phyloP scores from a whole-genome alignment of 2,113 vertebrate species.

The Sylvia atricapilla region DNA sequence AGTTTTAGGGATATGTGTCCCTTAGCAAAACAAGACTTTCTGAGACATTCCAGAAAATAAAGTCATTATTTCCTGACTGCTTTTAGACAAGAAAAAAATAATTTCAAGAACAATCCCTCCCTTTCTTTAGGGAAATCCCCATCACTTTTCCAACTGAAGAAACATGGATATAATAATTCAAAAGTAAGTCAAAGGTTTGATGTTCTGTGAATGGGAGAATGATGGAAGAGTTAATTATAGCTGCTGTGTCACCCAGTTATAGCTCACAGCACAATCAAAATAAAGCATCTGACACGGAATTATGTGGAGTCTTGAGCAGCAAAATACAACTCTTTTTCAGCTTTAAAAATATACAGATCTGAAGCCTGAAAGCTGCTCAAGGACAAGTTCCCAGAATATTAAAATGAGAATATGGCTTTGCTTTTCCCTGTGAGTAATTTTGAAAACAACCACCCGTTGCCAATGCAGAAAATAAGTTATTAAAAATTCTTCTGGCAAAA shows the following conservation, averaged over 20 bases:
- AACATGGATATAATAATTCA: slow-evolving; percentile 12
- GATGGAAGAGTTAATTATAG: slow-evolving; percentile 60
- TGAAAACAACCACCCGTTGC: neutral
- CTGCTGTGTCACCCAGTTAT: slow-evolving; percentile 21
- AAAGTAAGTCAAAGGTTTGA: slow-evolving; percentile 42
- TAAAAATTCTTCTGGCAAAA: neutral
- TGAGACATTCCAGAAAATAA: neutral
- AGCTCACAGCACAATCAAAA: slow-evolving; percentile 41
- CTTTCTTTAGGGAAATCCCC: slow-evolving; percentile 16
- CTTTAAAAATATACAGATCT: neutral
- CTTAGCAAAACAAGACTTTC: neutral
- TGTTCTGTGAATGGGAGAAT: slow-evolving; percentile 7
- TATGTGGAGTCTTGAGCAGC: neutral
- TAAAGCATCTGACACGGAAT: slow-evolving; percentile 43
- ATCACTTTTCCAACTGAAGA: neutral
- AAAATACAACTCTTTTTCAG: neutral
- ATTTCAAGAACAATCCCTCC: neutral
- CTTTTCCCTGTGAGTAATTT: neutral
- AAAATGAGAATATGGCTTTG: neutral
- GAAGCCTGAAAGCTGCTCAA: neutral
- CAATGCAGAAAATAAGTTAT: neutral
- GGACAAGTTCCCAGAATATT: neutral
- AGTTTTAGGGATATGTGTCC: neutral
- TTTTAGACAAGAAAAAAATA: neutral
- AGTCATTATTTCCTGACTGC: neutral